Percentiles rank a stretch among this genome's conserved stretches.
These are phyloP conservation scores for Accipiter virgatus DNA, from an alignment of 2,113 vertebrate species.

Conservation along the genomic window DNA sequence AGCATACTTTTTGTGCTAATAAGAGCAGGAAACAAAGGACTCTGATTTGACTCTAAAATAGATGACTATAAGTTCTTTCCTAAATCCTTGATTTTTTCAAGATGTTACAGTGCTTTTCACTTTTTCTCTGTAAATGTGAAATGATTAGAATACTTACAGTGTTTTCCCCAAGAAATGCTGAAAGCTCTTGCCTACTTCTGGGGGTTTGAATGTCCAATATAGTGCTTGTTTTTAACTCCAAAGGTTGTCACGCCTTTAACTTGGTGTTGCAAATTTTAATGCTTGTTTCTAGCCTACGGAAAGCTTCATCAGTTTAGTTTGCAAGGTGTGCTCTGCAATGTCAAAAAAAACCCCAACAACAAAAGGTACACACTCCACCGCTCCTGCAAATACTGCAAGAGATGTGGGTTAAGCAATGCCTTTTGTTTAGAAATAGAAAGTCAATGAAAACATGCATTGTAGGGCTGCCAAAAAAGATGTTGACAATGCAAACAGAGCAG, in stretches of 20 bases:
- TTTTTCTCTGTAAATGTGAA: not conserved
- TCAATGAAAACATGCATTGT: not conserved
- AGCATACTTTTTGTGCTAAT: not conserved
- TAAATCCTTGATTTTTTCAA: not conserved
- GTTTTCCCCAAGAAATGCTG: not conserved
- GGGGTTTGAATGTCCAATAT: not conserved
- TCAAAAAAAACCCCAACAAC: not conserved
- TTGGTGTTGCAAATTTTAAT: not conserved
- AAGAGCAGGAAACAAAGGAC: not conserved
- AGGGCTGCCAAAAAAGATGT: not conserved
- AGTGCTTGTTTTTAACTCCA: not conserved
- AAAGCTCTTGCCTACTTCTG: not conserved
- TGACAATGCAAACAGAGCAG: not conserved
- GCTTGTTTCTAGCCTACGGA: not conserved
- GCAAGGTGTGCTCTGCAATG: not conserved
- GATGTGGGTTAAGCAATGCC: not conserved
- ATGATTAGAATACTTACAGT: not conserved
- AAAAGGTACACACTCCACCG: not conserved
- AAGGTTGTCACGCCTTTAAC: not conserved
- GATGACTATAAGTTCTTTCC: not conserved
- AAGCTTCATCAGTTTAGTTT: not conserved
- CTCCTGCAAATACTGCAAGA: not conserved
- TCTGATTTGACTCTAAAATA: not conserved
- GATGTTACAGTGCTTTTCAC: not conserved
- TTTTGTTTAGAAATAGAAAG: not conserved